A percentile compares a stretch with the other conserved stretches of the same genome.
These are phyloP conservation scores for Coboldia fuscipes DNA, from an alignment of 1,140 invertebrate genomes.

Conservation along the genomic window DNA sequence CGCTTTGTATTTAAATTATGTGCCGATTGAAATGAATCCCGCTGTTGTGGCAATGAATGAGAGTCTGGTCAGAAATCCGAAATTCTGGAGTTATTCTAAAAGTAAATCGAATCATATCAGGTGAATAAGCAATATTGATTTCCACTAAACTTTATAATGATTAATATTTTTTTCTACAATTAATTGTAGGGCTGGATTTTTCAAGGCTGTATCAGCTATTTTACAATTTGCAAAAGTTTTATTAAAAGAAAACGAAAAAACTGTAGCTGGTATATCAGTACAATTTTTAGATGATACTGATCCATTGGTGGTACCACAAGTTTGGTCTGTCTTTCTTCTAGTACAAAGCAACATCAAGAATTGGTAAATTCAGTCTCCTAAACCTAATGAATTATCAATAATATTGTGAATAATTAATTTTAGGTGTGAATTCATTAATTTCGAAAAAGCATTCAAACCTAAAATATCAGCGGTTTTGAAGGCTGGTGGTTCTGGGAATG, in stretches of 20 bases:
- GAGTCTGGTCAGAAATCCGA: slow-evolving; percentile 31
- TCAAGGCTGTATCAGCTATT: slow-evolving; percentile 35
- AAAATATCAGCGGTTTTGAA: slow-evolving; percentile 42
- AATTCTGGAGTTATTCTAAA: slow-evolving; percentile 53
- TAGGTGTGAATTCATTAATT: slow-evolving; percentile 42
- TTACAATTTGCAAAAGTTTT: slow-evolving; percentile 28
- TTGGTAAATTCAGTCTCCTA: slow-evolving; percentile 9
- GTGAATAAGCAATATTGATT: no score
- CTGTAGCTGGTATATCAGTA: slow-evolving; percentile 34
- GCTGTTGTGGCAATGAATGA: slow-evolving; percentile 25
- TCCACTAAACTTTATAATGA: slow-evolving; percentile 1
- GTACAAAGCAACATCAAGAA: slow-evolving; percentile 12
- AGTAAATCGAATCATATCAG: slow-evolving; percentile 28
- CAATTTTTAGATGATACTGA: slow-evolving; percentile 49
- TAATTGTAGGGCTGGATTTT: slow-evolving; percentile 33
- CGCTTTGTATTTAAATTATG: slow-evolving; percentile 31
- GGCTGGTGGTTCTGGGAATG: slow-evolving; percentile 50
- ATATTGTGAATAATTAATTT: slow-evolving; percentile 9
- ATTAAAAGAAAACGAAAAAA: slow-evolving; percentile 26
- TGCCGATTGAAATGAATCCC: slow-evolving; percentile 25
- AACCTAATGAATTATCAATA: slow-evolving; percentile 22
- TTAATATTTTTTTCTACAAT: neutral
- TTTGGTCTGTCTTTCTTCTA: slow-evolving; percentile 34
- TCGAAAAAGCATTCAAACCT: slow-evolving; percentile 45
- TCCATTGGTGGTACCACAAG: slow-evolving; percentile 31